Conservation (phyloP, 2,888 invertebrate species). For the Cheilosia vulpina region DNA sequence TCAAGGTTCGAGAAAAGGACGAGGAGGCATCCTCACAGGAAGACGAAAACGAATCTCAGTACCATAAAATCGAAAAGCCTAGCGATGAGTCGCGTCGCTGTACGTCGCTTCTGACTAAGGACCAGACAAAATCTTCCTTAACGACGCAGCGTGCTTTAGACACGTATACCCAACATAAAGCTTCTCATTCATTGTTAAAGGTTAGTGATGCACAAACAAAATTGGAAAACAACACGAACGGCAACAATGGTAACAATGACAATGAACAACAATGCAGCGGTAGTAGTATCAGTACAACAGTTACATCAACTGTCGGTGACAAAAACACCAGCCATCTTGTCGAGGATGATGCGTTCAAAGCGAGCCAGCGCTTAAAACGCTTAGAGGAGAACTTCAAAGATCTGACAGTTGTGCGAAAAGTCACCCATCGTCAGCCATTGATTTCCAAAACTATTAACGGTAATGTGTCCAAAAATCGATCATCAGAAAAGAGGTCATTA, state of each 20-base stretch:
- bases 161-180: constrained; percentile 57
- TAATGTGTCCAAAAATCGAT: constrained; percentile 64
- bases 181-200: constrained; percentile 74
- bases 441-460: constrained; percentile 15
- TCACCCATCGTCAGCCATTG: constrained; percentile 35
- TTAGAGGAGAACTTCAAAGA: constrained; percentile 84
- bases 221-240: constrained; percentile 76
- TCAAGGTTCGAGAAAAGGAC: constrained; percentile 15
- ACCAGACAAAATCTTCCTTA: constrained; percentile 30
- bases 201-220: constrained; percentile 78
- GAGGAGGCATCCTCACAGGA: constrained; percentile 11
- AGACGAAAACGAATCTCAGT: constrained; percentile 26
- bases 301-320: constrained; percentile 78
- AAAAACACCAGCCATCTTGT: constrained; percentile 69
- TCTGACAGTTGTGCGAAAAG: constrained; percentile 75
- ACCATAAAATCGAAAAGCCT: constrained; percentile 38
- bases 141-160: constrained; percentile 36
- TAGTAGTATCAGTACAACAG: constrained; percentile 75
- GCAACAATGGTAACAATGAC: constrained; percentile 66
- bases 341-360: constrained; percentile 81
- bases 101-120: constrained; percentile 42
- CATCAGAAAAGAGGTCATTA: constrained; percentile 55
- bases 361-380: constrained; percentile 84
- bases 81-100: constrained; percentile 58
- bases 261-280: constrained; percentile 61